Percentiles rank a stretch among this genome's conserved stretches.
These are phyloP conservation scores for Nysson spinosus DNA, from an alignment of 2,888 invertebrate genomes.

Conservation along the genomic window DNA sequence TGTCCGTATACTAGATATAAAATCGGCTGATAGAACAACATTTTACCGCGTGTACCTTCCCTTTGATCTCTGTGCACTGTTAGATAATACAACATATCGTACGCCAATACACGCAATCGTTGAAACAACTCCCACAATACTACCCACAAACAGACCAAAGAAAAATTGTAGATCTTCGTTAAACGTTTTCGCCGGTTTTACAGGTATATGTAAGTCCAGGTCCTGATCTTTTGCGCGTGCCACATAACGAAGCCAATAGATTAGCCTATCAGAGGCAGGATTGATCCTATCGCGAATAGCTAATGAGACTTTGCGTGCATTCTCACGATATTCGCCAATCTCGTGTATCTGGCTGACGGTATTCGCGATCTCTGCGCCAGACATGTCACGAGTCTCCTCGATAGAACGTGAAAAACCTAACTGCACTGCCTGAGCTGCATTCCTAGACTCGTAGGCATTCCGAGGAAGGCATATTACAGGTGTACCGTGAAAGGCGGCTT, in stretches of 20 bases:
- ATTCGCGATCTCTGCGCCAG: conserved; percentile 48
- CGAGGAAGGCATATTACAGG: conserved; percentile 74
- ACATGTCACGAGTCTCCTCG: conserved; percentile 39
- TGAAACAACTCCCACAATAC: conserved; percentile 48
- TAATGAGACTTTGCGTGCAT: conserved; percentile 66
- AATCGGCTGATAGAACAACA: background rate
- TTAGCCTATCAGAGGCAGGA: conserved; percentile 70
- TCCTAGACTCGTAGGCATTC: conserved; percentile 63
- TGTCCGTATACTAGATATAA: conserved; percentile 36
- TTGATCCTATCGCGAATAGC: conserved; percentile 71
- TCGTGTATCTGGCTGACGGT: conserved; percentile 63
- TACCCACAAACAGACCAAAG: conserved; percentile 66
- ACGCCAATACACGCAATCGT: conserved; percentile 26
- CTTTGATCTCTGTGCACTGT: conserved; percentile 43
- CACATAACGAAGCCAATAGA: conserved; percentile 70
- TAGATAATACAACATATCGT: conserved; percentile 28
- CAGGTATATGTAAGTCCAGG: conserved; percentile 56
- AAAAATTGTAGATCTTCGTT: conserved; percentile 66
- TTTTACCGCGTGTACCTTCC: conserved; percentile 52
- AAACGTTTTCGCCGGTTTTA: conserved; percentile 58
- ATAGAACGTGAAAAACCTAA: conserved; percentile 64
- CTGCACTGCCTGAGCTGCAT: conserved; percentile 63
- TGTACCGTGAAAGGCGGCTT: conserved; percentile 71
- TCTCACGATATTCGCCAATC: conserved; percentile 65
- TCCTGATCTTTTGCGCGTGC: conserved; percentile 65